These are phyloP conservation scores for Eudiplozoon nipponicum DNA, from an alignment of 2,888 invertebrate genomes.

Conservation along the genomic window DNA sequence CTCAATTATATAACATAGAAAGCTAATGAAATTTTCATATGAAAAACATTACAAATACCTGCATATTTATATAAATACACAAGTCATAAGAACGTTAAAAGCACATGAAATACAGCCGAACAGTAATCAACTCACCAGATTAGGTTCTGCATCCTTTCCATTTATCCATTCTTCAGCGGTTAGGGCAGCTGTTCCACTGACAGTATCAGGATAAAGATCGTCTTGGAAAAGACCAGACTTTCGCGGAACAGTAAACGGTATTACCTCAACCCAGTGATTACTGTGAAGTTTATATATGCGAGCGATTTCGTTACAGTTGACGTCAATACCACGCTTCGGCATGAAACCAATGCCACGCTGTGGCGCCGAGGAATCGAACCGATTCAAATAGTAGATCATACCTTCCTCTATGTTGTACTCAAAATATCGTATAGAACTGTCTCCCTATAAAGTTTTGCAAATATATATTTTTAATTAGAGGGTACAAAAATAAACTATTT, in stretches of 20 bases:
- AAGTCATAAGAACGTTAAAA: too few species aligned
- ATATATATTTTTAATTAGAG: too few species aligned
- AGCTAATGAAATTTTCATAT: too few species aligned
- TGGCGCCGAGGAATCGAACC: neutral
- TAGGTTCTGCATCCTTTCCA: too few species aligned
- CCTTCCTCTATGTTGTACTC: neutral
- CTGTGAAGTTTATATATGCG: neutral
- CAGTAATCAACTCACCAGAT: too few species aligned
- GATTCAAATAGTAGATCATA: neutral
- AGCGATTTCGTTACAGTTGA: neutral
- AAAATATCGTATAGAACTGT: neutral
- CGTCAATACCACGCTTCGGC: neutral
- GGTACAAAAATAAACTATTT: too few species aligned
- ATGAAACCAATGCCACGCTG: neutral
- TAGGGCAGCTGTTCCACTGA: neutral
- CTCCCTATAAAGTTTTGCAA: neutral
- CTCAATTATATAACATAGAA: too few species aligned
- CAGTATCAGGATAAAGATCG: conserved; percentile 1
- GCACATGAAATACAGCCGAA: too few species aligned
- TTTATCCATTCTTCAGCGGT: neutral
- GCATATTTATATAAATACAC: too few species aligned
- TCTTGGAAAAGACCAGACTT: conserved; percentile 1
- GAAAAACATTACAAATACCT: too few species aligned
- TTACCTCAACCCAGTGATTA: neutral
- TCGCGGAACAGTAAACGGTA: neutral